Evolutionary conservation across 1,140 invertebrate species (phyloP), one percentile per base, ranked within the genome.

Genomic region (Caenorhabditis remanei): DNA sequence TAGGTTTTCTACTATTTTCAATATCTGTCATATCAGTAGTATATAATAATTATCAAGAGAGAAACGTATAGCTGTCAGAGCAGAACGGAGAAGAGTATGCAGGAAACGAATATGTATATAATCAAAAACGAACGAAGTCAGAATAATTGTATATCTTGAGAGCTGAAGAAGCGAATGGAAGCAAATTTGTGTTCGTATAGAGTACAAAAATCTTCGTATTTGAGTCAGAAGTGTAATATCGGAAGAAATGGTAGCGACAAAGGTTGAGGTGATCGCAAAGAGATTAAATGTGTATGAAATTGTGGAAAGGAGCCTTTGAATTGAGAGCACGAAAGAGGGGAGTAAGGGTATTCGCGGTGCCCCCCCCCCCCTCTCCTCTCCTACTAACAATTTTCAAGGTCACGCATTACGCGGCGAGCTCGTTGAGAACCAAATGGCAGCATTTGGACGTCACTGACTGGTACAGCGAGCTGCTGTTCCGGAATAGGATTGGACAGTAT

Each of bases 341-440:
- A 8, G 19, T 13, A 41, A 41, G 40, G n/a, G 41, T 32, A 32
- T 2, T 32, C 32, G 32, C 32, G 32, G 32, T 32, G 32, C 32
- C 32, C 32, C 32, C 9, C 32, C 32, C 32, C 32, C 9, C 46
- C 40, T 13, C 7, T n/a, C 21, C 65, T 4, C 14, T 40, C 24
- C 21, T n/a, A 11, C 65, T 46, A 16, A 4, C 65, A 46, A 71
- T 71, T 46, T 71, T 71, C 65, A 71, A 71, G 65, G 65, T 71
- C 65, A 71, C 41, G 21, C 40, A 32, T 32, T 32, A 32, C 32
- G 32, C 32, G 32, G 40, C 11, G 65, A 71, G 65, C 65, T 71
- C 65, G 65, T 71, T 71, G 65, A 71, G 65, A 46, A 46, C 65
- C 65, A 71, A 71, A 71, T 71, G 65, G 65, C 65, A 71, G 65